Percentiles rank a stretch among this genome's conserved stretches.
Evolutionary conservation across 2,888 invertebrate genomes (phyloP).

Genomic region (Sinodicranocentrus sp.): DNA sequence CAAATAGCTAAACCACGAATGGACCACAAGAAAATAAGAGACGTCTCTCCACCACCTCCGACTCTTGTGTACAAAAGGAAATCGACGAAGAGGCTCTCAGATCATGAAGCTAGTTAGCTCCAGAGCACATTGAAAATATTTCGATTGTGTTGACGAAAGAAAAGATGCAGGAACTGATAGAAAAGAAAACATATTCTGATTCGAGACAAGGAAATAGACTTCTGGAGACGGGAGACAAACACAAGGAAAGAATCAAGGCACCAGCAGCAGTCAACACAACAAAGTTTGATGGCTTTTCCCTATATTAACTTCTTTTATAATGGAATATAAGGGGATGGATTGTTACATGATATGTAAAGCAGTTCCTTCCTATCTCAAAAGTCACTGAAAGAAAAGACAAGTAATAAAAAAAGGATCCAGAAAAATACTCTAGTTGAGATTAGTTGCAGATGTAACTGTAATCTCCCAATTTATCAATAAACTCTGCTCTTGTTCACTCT

Average conservation of each 20-base stretch:
- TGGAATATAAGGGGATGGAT: too few relatives aligned
- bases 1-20: constrained; percentile 26
- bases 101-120: constrained; percentile 18
- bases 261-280: too few relatives aligned
- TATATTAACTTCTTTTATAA: too few relatives aligned
- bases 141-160: constrained; percentile 33
- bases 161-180: constrained; percentile 37
- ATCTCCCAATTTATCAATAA: constrained; percentile 10
- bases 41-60: too few relatives aligned
- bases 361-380: too few relatives aligned
- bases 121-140: constrained; percentile 7
- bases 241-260: constrained; percentile 29
- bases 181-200: constrained; percentile 14
- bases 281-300: too few relatives aligned
- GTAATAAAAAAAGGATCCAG: background rate
- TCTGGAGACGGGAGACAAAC: constrained; percentile 29
- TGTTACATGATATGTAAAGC: too few relatives aligned
- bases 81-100: background rate
- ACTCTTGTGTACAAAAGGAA: background rate
- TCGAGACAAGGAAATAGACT: constrained; percentile 15
- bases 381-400: too few relatives aligned
- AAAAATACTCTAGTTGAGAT: background rate
- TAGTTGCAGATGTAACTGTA: background rate
- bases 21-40: constrained; percentile 19
- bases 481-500: constrained; percentile 2